phyloP scores from a whole-genome alignment of 2,113 vertebrate genomes.

The Edolisoma coerulescens region DNA sequence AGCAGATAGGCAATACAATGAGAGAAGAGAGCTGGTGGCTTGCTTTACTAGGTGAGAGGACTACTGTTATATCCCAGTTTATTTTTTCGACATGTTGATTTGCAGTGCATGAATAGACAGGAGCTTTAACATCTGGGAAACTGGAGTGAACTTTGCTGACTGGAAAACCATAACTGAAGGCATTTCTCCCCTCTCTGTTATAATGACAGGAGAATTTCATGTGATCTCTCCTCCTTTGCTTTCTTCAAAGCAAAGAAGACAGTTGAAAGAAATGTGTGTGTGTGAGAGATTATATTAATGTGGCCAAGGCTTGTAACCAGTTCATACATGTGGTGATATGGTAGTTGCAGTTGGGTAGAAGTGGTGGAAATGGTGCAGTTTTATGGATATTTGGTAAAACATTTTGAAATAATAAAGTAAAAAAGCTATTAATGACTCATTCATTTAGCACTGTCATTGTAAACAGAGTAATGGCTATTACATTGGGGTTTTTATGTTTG shows the following conservation, averaged over 20 bases:
- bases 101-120: neutral
- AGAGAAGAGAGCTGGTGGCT: neutral
- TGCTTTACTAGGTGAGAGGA: neutral
- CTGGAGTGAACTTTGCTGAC: neutral
- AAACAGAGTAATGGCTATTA: neutral
- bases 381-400: neutral
- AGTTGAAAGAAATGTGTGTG: neutral
- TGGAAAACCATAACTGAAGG: neutral
- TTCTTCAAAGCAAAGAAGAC: conserved; percentile 10
- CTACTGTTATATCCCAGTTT: neutral
- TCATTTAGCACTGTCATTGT: neutral
- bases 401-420: neutral
- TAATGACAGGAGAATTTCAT: neutral
- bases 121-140: neutral
- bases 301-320: neutral
- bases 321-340: neutral
- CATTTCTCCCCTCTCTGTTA: neutral
- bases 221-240: neutral
- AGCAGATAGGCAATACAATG: neutral
- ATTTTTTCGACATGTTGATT: neutral
- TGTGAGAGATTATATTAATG: neutral
- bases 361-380: neutral
- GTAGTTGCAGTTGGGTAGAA: neutral
- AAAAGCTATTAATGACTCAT: neutral
- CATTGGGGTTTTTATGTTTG: neutral